Evolutionary conservation across 2,113 vertebrate genomes (phyloP), one percentile per base, ranked within the genome.

Genomic region (Zingel zingel): DNA sequence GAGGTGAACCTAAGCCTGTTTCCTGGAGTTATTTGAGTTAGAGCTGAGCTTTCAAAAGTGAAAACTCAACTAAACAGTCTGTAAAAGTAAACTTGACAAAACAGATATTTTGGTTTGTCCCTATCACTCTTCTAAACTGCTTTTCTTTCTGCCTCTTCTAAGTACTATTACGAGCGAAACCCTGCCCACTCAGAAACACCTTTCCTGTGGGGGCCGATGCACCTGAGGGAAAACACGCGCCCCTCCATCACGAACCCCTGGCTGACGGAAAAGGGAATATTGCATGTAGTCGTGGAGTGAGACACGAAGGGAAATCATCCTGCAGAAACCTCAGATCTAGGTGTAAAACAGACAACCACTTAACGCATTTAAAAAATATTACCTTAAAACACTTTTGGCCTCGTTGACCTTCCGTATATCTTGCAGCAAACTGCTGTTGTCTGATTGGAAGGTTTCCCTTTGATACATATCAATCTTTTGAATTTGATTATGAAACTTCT

Each of bases 281-380:
- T 93, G 92, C 90, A 91, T 90, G 92, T 88, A 73, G 86, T 87
- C 81, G 81, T 83, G 70, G 68, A 88, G 87, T 75, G 74, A 80
- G n/a, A 73, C 50, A 7, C 3, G 5, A 63, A 36, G 73, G 62
- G 53, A 70, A 70, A 30, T 3, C 0, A 30, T 63, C 77, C 82
- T 74, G 79, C 47, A 83, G 77, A 83, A 71, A 76, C 5, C 50
- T 63, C 47, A 53, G 13, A 36, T 13, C 7, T 12, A 18, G 36
- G 9, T 27, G 15, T 59, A 48, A 30, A 12, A 14, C 13, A 70
- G n/a, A 50, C n/a, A 16, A 6, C 6, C 6, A 25, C n/a, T 19
- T 10, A 5, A 70, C 13, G 1, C 1, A 3, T 13, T 6, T 19
- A 51, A 53, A 15, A 53, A 16, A 53, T 8, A 36, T 14, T 10